Evolutionary conservation across 2,797 vertebrate genomes (phyloP).

Genomic region (Furcifer pardalis): DNA sequence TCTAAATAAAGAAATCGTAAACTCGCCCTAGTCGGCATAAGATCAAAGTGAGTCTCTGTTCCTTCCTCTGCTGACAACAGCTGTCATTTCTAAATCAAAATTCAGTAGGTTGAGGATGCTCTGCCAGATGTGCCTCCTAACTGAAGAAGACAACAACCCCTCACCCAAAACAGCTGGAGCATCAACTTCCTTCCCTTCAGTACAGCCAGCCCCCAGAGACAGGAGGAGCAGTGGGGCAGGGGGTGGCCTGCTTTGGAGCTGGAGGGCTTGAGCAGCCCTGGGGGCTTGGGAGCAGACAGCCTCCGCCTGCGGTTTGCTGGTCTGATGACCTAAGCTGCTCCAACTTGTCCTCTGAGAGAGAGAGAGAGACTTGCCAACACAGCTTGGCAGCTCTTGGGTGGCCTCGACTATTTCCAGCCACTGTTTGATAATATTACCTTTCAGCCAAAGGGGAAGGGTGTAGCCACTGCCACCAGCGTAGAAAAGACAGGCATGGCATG

Average conservation of each 20-base stretch:
- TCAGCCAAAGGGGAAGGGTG: conserved; percentile 11
- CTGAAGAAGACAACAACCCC: neutral
- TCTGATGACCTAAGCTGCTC: neutral
- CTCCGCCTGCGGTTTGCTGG: neutral
- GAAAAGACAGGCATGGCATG: conserved; percentile 15
- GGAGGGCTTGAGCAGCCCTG: no score
- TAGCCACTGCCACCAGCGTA: neutral
- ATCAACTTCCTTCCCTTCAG: neutral
- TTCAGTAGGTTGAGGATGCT: neutral
- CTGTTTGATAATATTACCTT: conserved; percentile 38
- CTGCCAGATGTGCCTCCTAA: neutral
- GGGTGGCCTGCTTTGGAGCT: neutral
- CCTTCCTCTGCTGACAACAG: no score
- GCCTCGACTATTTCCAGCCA: conserved; percentile 31
- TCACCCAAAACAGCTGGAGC: neutral
- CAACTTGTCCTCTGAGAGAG: conserved; percentile 13
- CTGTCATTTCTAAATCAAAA: neutral
- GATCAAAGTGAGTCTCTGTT: neutral
- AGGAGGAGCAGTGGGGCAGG: neutral
- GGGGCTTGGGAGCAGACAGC: neutral
- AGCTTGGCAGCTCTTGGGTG: conserved; percentile 24
- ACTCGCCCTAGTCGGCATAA: neutral
- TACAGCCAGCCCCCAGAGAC: neutral
- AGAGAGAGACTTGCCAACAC: neutral
- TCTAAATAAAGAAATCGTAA: neutral